phyloP scores from a whole-genome alignment of 1,140 invertebrate genomes.

The Macrosteles quadrilineatus region DNA sequence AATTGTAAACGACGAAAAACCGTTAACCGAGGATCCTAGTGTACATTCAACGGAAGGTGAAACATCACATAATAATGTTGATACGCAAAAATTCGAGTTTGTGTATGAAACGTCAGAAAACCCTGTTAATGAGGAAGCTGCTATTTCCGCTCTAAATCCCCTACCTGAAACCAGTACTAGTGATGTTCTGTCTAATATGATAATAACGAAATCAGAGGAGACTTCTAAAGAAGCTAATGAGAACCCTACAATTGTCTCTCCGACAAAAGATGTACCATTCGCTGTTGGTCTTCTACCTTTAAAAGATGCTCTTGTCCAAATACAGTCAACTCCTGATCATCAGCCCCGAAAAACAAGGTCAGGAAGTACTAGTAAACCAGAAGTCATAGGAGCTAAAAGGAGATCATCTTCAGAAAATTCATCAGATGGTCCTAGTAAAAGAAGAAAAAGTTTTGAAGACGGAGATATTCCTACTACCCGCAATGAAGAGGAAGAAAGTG shows the following conservation, averaged over 20 bases:
- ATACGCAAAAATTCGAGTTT: neutral
- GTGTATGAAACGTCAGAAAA: conserved; percentile 1
- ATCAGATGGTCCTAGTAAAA: conserved; percentile 23
- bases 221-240: too few relatives aligned
- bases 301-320: conserved; percentile 52
- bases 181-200: neutral
- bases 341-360: conserved; percentile 55
- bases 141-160: neutral
- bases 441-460: conserved; percentile 25
- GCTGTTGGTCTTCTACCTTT: conserved; percentile 54
- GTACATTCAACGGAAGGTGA: neutral
- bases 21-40: neutral
- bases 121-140: neutral
- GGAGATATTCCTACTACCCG: neutral
- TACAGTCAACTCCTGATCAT: conserved; percentile 54
- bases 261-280: conserved; percentile 53
- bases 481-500: neutral
- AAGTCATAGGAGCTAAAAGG: conserved; percentile 11
- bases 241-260: conserved; percentile 34
- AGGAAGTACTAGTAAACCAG: conserved; percentile 23
- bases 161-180: neutral
- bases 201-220: neutral
- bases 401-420: conserved; percentile 21
- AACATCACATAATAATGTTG: neutral
- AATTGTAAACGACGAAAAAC: neutral